These are phyloP conservation scores for Indicator indicator DNA, from an alignment of 2,113 vertebrate species.

Conservation along the genomic window DNA sequence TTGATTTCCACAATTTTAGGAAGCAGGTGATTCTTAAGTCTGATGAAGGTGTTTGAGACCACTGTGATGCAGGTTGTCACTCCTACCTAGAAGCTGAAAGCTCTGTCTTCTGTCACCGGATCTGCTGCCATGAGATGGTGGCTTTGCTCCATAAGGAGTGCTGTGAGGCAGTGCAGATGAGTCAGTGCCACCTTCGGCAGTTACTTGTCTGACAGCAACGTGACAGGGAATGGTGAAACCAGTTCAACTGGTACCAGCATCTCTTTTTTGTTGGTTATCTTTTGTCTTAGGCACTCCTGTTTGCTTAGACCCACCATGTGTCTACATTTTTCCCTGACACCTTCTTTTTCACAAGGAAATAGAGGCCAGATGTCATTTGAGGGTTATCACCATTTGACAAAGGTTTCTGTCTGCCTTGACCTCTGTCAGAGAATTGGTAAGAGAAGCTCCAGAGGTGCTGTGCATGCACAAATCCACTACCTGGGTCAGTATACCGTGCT, in stretches of 20 bases:
- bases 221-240: conserved; percentile 7
- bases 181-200: conserved; percentile 46
- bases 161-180: conserved; percentile 35
- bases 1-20: neutral
- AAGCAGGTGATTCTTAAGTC: neutral
- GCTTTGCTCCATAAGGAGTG: neutral
- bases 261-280: neutral
- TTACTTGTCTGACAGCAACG: neutral
- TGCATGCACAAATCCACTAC: neutral
- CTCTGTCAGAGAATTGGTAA: neutral
- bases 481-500: neutral
- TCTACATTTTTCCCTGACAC: neutral
- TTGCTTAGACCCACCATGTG: neutral
- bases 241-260: neutral
- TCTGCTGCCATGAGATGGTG: neutral
- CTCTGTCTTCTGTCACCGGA: neutral
- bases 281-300: neutral
- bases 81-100: neutral
- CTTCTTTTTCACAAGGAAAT: neutral
- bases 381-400: neutral
- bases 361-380: neutral
- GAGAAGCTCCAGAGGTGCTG: neutral
- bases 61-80: neutral
- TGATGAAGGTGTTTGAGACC: neutral
- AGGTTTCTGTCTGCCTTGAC: neutral